Evolutionary conservation across 2,113 vertebrate species (phyloP), one percentile per base, ranked within the genome.

Genomic region (Neomonachus schauinslandi): DNA sequence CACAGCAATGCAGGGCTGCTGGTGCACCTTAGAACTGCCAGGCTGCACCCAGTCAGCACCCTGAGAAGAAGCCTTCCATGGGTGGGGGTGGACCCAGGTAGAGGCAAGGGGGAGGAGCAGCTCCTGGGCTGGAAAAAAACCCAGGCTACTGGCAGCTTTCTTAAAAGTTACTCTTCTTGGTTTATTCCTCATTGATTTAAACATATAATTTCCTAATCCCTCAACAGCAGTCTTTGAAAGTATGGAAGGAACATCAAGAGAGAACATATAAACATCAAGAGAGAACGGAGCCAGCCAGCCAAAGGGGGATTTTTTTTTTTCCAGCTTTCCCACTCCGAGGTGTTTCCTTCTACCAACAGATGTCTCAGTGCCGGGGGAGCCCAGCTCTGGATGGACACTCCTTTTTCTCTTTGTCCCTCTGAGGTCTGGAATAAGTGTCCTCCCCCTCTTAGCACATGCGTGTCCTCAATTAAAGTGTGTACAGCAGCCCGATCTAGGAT

Each of bases 331-430:
- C 5, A 13, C 10, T 92, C 53, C 28, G 3, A 14, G 24, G 76
- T 71, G 19, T 24, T 96, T 71, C 65, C 95, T 91, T 51, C 86
- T 91, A 87, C 89, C 1, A 15, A 21, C 46, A 53, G 96, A 87
- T 18, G 67, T 94, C 94, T 82, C 0, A 2, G 49, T 53, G 14
- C 72, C 31, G 31, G 95, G n/a, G 55, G 9, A 0, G 4, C 69
- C 67, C 33, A 31, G 19, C 18, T 21, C 71, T 26, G 19, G 84
- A 57, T 49, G 59, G 95, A 49, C 7, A 51, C 3, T 46, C 39
- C 46, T 72, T 72, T 81, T 96, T 39, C 82, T 97, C 57, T 94
- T 85, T 7, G 18, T 24, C 69, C 67, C 33, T 93, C 86, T 89
- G 85, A 80, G 67, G n/a, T 63, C 71, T 46, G 46, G 18, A 36